Percentiles rank a stretch among this genome's conserved stretches.
Evolutionary conservation across 1,140 invertebrate species (phyloP).

Genomic region (Magallana ariakensis): DNA sequence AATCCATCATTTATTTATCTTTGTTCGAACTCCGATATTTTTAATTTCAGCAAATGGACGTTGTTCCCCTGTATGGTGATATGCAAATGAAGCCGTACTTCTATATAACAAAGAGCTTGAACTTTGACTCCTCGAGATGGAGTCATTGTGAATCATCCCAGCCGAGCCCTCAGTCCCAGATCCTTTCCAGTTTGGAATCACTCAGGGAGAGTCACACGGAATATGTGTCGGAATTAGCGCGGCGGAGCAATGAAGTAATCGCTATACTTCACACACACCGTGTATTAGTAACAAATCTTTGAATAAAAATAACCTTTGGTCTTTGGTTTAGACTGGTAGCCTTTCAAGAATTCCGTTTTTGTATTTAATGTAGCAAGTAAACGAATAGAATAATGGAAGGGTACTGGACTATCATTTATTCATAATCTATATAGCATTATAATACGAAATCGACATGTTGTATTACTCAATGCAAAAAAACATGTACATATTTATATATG

Average conservation of each 20-base stretch:
- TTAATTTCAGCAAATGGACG: conserved; percentile 87
- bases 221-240: conserved; percentile 96
- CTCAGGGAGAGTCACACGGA: conserved; percentile 98
- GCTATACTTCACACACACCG: neutral
- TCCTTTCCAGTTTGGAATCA: conserved; percentile 95
- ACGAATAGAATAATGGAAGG: no score
- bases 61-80: conserved; percentile 98
- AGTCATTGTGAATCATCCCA: conserved; percentile 84
- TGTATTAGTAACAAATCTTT: no score
- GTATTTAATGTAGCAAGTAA: no score
- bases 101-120: conserved; percentile 96
- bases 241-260: conserved; percentile 93
- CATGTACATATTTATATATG: no score
- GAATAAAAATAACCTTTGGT: no score
- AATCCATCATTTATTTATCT: no score
- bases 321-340: no score
- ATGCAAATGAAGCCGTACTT: conserved; percentile 99
- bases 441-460: no score
- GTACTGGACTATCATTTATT: no score
- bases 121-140: conserved; percentile 96
- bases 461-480: no score
- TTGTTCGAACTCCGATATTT: neutral
- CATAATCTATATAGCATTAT: no score
- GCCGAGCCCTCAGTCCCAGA: conserved; percentile 92
- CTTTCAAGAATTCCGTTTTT: no score